Evolutionary conservation across 2,888 invertebrate genomes (phyloP).

Genomic region (Sisyra nigra): DNA sequence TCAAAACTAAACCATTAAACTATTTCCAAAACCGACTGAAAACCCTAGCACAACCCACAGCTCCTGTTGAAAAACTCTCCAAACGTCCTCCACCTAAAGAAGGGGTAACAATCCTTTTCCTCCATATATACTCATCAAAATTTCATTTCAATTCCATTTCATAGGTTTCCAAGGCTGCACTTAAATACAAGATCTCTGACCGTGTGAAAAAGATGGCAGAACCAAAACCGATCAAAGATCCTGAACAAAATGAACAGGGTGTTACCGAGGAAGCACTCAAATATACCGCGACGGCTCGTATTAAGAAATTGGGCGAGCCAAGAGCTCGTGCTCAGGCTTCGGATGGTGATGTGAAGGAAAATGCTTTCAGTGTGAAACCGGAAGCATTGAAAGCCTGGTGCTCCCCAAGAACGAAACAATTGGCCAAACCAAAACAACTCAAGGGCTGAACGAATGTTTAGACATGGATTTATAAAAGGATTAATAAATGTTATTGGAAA

Average conservation of each 20-base stretch:
- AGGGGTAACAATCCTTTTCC: too few relatives aligned
- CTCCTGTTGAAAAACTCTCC: too few relatives aligned
- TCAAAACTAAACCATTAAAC: too few relatives aligned
- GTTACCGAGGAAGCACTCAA: background rate
- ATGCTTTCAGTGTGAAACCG: conserved; percentile 30
- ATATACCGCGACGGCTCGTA: background rate
- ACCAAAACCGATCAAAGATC: conserved; percentile 1
- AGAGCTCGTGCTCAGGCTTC: conserved; percentile 21
- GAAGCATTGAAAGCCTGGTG: conserved; percentile 32
- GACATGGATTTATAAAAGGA: too few relatives aligned
- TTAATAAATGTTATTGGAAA: too few relatives aligned
- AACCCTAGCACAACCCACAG: too few relatives aligned
- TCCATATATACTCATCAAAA: too few relatives aligned
- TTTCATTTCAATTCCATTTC: too few relatives aligned
- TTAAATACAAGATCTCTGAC: background rate
- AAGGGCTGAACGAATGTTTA: too few relatives aligned
- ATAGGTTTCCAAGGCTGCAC: background rate
- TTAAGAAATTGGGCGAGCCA: conserved; percentile 21
- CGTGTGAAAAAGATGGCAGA: background rate
- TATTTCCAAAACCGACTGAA: too few relatives aligned
- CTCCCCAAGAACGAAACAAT: conserved; percentile 26
- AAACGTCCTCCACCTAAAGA: too few relatives aligned
- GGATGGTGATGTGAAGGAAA: conserved; percentile 26
- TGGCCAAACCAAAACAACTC: conserved; percentile 25
- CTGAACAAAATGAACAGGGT: background rate